These are phyloP conservation scores for Phycodurus eques DNA, from an alignment of 2,113 vertebrate genomes.

Conservation along the genomic window DNA sequence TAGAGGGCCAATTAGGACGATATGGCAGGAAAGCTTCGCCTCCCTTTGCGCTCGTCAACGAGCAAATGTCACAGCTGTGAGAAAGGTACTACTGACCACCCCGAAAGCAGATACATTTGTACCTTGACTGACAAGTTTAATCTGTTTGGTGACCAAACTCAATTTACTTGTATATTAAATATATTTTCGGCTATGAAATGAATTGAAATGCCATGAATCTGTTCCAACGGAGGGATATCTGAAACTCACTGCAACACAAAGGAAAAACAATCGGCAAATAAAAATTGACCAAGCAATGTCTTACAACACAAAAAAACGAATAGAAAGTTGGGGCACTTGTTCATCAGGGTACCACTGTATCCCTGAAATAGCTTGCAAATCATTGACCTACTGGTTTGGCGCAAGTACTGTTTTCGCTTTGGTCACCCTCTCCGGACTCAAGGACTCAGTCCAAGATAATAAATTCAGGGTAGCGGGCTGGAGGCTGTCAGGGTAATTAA, in stretches of 20 bases:
- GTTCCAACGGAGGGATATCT: background rate
- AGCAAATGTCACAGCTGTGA: conserved; percentile 45
- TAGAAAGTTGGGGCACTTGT: background rate
- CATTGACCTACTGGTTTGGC: conserved; percentile 61
- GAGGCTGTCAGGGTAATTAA: conserved; percentile 74
- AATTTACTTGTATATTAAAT: no score
- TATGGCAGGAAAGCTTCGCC: conserved; percentile 59
- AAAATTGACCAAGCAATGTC: background rate
- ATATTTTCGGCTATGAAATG: no score
- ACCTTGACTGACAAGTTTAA: no score
- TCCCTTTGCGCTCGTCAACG: conserved; percentile 65
- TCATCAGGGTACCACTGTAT: conserved; percentile 50
- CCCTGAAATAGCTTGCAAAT: conserved; percentile 58
- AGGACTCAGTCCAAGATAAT: conserved; percentile 66
- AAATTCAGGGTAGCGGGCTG: conserved; percentile 61
- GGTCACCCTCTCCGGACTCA: conserved; percentile 62
- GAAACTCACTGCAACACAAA: background rate
- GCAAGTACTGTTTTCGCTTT: conserved; percentile 67
- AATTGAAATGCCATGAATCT: no score
- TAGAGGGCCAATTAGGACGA: conserved; percentile 65
- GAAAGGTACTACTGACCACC: background rate
- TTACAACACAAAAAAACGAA: no score
- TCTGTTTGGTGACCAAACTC: no score
- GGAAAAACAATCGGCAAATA: no score
- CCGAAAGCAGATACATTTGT: no score